Base-by-base conservation (phyloP, 2,888 invertebrate species). In the Charanyca ferruginea region DNA sequence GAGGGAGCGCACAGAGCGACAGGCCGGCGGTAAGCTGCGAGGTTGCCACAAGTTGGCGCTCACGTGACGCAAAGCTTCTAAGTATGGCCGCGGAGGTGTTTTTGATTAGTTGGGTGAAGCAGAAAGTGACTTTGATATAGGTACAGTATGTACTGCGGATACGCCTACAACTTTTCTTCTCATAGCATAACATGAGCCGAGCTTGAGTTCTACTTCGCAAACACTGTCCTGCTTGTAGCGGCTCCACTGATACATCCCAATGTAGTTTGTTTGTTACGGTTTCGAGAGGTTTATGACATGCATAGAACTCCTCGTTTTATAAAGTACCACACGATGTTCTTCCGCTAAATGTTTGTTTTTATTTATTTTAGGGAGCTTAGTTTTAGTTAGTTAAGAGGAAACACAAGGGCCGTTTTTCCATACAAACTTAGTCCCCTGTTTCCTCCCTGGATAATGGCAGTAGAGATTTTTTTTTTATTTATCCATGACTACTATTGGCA, bases 81-180 rank as follows among this genome's bases (percentile, higher is more conserved):
- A 58, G 42, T 38, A 9, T 44, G 25, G 42, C 25, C 4, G 38
- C 18, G 16, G 28, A 28, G 35, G 41, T n/a, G 25, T 18, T 20
- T 42, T 9, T 49, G 25, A 38, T 67, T 48, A 22, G 25, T 49
- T 22, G 42, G 16, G 8, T 35, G 41, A 35, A 48, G 22, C 41
- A 32, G 57, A 48, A 48, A 32, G 7, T 25, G 41, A 35, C 41
- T 20, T 66, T 41, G 55, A 66, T 38, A 20, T 13, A 20, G 11
- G 28, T 54, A 18, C 38, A 22, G 52, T 20, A 28, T 8, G 38
- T 38, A 22, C n/a, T 22, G 18, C 16, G 16, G 23, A 20, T 2
- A 20, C 9, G 4, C 4, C 13, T 35, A 23, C 28, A 54, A 49
- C 3, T 20, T 49, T n/a, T 20, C 9, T 35, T 35, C 9, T 32